Evolutionary conservation across 2,797 vertebrate genomes (phyloP), one percentile per base, ranked within the genome.

Genomic region (Enteromius radiatus): DNA sequence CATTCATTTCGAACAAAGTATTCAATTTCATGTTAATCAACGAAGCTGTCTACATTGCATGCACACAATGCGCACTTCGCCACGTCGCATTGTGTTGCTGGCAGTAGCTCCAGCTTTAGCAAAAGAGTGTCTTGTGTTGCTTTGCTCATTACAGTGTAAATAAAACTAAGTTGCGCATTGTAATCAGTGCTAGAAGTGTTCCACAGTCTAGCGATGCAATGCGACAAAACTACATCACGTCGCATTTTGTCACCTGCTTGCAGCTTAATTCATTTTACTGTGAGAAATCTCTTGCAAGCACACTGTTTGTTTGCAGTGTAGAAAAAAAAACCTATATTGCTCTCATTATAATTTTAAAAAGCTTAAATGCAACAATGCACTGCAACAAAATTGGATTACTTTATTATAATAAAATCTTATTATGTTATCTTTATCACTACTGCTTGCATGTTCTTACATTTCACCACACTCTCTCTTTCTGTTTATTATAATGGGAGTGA

Each of bases 401-500:
- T 43, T 21, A 21, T 63, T 21, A 26, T 10, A 26, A 41, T 41
- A 14, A 31, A 21, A 73, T n/a, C n/a, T n/a, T n/a, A n/a, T n/a
- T n/a, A 54, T 21, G 28, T 11, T 56, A 38, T 38, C 3, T 36
- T 8, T 19, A 47, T 8, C 9, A 7, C 74, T 31, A 21, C 41
- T 10, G 43, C 6, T 52, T 52, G 70, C 2, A 7, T 17, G 33
- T 23, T 47, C 15, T 28, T 49, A 23, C 15, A 19, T 49, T 3
- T 12, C 28, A 49, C 31, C 45, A 52, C 28, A n/a, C 26, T 21
- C 52, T 59, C n/a, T 10, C 49, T 19, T 52, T 74, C 49, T n/a
- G 28, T 26, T 76, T 36, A 59, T 76, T 75, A 26, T 59, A 41
- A 56, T 41, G 52, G 33, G n/a, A 59, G 28, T 26, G 49, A 59